Base-by-base conservation (phyloP, 2,113 vertebrate species). In the Tyto alba region DNA sequence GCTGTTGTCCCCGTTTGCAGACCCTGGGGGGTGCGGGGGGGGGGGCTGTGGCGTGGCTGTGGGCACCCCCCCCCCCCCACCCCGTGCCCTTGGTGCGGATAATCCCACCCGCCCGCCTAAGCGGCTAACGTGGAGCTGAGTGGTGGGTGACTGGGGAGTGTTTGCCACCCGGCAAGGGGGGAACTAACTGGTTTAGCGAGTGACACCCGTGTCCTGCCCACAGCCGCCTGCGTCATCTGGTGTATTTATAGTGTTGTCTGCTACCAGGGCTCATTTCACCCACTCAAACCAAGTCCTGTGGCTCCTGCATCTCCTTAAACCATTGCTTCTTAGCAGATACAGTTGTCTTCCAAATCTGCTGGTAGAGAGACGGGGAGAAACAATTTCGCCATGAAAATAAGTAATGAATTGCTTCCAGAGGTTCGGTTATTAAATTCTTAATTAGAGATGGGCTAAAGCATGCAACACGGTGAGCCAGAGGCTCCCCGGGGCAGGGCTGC, bases 161-260 rank as follows among this genome's bases (percentile, higher is more conserved):
- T 52, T 3, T 40, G 52, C n/a, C 59, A 13, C 1, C 12, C 7
- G 2, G 76, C 22, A 3, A 25, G 43, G 1, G 40, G 66, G 84
- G 34, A 41, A 11, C 7, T 36, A 12, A 6, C 38, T 2, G 64
- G 5, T 19, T 9, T 5, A 66, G 82, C 1, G 1, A 47, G 22
- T 3, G 66, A 26, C 40, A 41, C 29, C 5, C 8, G 0, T 9
- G 80, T 10, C 57, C 82, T 84, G 30, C 72, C 43, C 63, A 11
- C 3, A 0, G 67, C 52, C 3, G 1, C 71, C 64, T 4, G 22
- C 1, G 0, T 10, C 5, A 4, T 5, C 5, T 2, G 22, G 2
- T 0, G 14, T 52, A 20, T 16, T 29, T 12, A 10, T 2, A 4
- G 55, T 6, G 7, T 0, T 48, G 29, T 6, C 75, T 47, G 66